Percentiles rank a stretch among this genome's conserved stretches.
Evolutionary conservation across 1,140 invertebrate genomes (phyloP).

Genomic region (Oryzaephilus surinamensis): DNA sequence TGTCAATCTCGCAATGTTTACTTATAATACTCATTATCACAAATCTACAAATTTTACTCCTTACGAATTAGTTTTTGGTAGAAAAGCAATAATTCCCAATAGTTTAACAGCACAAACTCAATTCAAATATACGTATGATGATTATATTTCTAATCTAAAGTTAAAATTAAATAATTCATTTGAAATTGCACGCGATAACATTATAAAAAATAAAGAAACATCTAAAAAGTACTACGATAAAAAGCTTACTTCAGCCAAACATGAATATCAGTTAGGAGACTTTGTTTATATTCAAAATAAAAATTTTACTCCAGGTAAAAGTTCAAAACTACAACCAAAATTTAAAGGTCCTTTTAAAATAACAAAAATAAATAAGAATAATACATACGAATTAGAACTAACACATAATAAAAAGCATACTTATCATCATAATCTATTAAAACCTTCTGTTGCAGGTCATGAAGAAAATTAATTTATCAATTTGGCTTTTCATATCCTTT

Average conservation of each 20-base stretch:
- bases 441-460: conserved; percentile 16
- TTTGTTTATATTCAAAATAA: conserved; percentile 14
- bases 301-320: conserved; percentile 6
- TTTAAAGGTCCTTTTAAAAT: conserved; percentile 18
- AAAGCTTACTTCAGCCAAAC: conserved; percentile 11
- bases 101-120: conserved; percentile 14
- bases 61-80: conserved; percentile 35
- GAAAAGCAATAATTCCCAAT: conserved; percentile 23
- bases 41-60: conserved; percentile 32
- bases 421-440: conserved; percentile 18
- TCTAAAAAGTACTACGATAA: conserved; percentile 28
- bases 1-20: conserved; percentile 31
- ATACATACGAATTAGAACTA: conserved; percentile 11
- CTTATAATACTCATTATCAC: conserved; percentile 33
- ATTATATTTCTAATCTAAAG: conserved; percentile 26
- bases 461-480: neutral
- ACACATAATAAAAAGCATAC: conserved; percentile 10
- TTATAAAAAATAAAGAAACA: conserved; percentile 21
- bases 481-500: neutral
- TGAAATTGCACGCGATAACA: conserved; percentile 26
- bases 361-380: conserved; percentile 10
- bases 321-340: conserved; percentile 10
- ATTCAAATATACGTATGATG: conserved; percentile 26
- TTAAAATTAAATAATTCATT: conserved; percentile 25
- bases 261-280: conserved; percentile 18